Evolutionary conservation across 2,888 invertebrate species (phyloP).

Genomic region (Branchinecta sandiegonensis): DNA sequence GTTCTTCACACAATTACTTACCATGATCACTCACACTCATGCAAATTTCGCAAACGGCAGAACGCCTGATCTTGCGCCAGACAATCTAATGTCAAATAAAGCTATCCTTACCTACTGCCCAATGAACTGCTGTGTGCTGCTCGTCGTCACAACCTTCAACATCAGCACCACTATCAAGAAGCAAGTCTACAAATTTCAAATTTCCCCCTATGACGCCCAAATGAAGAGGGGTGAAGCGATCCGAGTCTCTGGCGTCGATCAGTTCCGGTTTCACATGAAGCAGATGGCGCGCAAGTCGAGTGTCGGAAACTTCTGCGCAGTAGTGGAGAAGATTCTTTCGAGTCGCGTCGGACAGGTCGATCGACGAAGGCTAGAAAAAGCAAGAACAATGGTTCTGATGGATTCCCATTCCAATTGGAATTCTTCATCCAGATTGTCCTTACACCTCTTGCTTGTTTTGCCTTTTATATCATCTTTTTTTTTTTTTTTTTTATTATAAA

Average conservation of each 20-base stretch:
- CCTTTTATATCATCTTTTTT: no score
- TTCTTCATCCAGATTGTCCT: no score
- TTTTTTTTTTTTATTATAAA: no score
- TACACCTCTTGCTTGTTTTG: no score
- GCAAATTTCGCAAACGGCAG: no score
- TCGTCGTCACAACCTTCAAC: slow-evolving; percentile 82
- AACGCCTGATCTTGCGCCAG: no score
- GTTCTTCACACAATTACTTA: no score
- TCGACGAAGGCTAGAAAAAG: no score
- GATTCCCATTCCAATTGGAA: no score
- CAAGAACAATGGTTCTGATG: no score
- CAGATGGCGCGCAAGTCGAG: slow-evolving; percentile 52
- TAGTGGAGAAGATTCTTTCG: slow-evolving; percentile 83
- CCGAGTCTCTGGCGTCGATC: slow-evolving; percentile 69
- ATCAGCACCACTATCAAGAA: slow-evolving; percentile 75
- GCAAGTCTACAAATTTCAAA: slow-evolving; percentile 48
- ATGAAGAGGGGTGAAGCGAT: slow-evolving; percentile 88
- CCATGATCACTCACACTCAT: no score
- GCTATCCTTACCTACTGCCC: slow-evolving; percentile 73
- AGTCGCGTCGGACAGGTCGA: slow-evolving; percentile 46
- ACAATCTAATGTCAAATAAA: no score
- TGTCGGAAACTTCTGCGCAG: slow-evolving; percentile 54
- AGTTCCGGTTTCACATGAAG: slow-evolving; percentile 65
- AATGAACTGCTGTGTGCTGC: slow-evolving; percentile 88
- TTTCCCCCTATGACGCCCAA: slow-evolving; percentile 81